Evolutionary conservation across 2,797 vertebrate species (phyloP).

Genomic region (Chaetodon trifasciatus): DNA sequence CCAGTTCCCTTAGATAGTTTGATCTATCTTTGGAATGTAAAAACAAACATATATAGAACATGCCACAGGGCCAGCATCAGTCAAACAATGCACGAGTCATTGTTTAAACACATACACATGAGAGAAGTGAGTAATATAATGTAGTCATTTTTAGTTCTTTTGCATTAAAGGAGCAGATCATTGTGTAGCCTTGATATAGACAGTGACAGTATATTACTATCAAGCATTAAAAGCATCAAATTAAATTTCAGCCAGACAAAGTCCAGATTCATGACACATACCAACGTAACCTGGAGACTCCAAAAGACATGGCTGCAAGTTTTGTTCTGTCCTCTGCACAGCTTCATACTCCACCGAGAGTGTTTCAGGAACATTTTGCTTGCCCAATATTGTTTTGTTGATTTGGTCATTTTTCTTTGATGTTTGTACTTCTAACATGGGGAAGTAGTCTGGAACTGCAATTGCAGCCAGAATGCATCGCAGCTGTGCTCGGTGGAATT

Average conservation of each 20-base stretch:
- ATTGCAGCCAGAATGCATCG: too few species aligned
- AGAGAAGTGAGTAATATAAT: neutral
- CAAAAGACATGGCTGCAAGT: too few species aligned
- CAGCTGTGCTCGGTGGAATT: too few species aligned
- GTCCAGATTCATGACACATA: neutral
- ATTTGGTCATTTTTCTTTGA: too few species aligned
- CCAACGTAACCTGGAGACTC: neutral
- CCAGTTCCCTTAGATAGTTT: neutral
- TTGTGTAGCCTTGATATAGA: neutral
- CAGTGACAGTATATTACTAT: neutral
- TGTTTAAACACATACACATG: neutral
- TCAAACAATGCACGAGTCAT: neutral
- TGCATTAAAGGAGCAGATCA: neutral
- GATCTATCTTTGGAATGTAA: neutral
- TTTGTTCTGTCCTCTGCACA: too few species aligned
- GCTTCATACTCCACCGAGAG: too few species aligned
- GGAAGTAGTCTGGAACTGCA: too few species aligned
- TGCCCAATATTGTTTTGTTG: too few species aligned
- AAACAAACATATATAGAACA: neutral
- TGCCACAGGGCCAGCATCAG: neutral
- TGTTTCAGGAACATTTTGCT: too few species aligned
- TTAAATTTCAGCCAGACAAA: neutral
- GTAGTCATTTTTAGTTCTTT: neutral
- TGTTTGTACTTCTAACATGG: too few species aligned
- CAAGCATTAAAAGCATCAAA: constrained; percentile 3